Conservation (phyloP, 1,140 invertebrate genomes). For the Ridgeia piscesae region DNA sequence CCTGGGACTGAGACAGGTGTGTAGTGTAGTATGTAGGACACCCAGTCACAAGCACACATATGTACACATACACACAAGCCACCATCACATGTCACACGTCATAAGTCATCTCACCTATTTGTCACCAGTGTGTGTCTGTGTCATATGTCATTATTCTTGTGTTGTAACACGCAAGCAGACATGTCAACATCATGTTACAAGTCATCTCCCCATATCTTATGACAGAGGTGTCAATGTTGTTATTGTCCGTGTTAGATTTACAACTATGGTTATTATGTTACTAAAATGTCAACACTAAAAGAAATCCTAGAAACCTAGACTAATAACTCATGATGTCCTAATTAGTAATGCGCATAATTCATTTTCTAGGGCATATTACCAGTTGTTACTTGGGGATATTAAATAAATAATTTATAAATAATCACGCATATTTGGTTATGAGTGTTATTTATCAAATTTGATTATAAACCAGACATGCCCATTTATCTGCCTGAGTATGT, state of each 20-base stretch:
- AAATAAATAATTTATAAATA: no score
- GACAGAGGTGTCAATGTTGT: not conserved
- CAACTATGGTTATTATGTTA: not conserved
- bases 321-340: not conserved
- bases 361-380: not conserved
- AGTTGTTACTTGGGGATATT: not conserved
- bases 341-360: not conserved
- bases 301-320: not conserved
- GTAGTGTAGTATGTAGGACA: no score
- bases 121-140: not conserved
- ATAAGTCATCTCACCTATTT: not conserved
- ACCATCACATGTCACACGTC: no score
- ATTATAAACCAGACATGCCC: not conserved
- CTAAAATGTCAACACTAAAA: no score
- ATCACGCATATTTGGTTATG: no score
- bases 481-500: not conserved
- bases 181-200: no score
- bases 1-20: conserved; percentile 15
- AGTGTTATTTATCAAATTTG: not conserved
- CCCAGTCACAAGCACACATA: no score
- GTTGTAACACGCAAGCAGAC: no score
- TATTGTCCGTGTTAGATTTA: not conserved
- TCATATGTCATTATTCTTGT: no score
- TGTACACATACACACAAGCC: no score
- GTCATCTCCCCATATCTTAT: not conserved